Evolutionary conservation across 2,888 invertebrate species (phyloP).

Genomic region (Chrysina gloriosa): DNA sequence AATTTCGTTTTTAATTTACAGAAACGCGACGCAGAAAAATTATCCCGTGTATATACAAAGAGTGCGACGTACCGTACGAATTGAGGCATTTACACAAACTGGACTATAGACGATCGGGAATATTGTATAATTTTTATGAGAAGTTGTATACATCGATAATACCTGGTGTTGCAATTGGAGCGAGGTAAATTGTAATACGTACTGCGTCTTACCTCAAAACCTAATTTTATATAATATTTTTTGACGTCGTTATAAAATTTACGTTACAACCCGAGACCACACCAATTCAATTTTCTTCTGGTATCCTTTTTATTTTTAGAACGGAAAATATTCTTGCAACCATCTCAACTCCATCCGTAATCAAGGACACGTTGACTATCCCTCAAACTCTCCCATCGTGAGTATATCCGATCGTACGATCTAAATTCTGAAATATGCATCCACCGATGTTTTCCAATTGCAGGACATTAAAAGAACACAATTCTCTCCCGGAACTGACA

Average conservation of each 20-base stretch:
- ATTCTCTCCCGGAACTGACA: slow-evolving; percentile 9
- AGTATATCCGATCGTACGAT: background rate
- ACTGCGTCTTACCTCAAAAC: background rate
- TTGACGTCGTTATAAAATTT: too few relatives aligned
- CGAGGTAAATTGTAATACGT: slow-evolving; percentile 3
- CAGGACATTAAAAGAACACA: slow-evolving; percentile 16
- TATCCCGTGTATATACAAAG: slow-evolving; percentile 80
- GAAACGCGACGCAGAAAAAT: slow-evolving; percentile 67
- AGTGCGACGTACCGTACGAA: slow-evolving; percentile 74
- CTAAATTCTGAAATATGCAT: background rate
- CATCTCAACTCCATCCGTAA: background rate
- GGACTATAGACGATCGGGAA: slow-evolving; percentile 66
- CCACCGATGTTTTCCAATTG: too few relatives aligned
- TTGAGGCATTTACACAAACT: slow-evolving; percentile 75
- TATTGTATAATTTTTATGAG: slow-evolving; percentile 78
- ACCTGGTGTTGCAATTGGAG: slow-evolving; percentile 45
- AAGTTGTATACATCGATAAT: slow-evolving; percentile 71
- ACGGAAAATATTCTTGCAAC: too few relatives aligned
- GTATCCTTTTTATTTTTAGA: too few relatives aligned
- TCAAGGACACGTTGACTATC: slow-evolving; percentile 4
- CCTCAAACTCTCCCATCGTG: slow-evolving; percentile 2
- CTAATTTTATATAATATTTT: background rate
- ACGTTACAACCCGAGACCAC: too few relatives aligned
- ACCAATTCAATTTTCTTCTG: too few relatives aligned
- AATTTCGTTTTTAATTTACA: too few relatives aligned